Percentiles rank a stretch among this genome's conserved stretches.
phyloP scores from a whole-genome alignment of 2,888 invertebrate species.

The Drosophila vallismaia region DNA sequence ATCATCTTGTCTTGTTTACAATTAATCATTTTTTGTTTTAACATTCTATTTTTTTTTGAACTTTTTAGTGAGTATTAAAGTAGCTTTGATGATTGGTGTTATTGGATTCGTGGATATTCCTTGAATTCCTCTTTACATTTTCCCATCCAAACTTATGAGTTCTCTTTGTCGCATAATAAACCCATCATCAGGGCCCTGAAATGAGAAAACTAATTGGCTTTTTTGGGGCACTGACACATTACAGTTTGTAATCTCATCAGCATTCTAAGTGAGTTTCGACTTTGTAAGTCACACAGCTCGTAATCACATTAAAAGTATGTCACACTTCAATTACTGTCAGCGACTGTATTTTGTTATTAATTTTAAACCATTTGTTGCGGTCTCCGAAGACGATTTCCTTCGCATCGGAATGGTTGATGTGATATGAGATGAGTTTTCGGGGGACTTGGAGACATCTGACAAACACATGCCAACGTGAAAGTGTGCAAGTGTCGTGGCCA shows the following conservation, averaged over 20 bases:
- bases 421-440: conserved; percentile 6
- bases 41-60: too few species aligned
- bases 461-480: conserved; percentile 58
- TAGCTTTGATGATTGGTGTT: too few species aligned
- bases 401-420: neutral
- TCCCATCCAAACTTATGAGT: neutral
- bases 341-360: conserved; percentile 62
- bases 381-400: neutral
- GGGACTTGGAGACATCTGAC: conserved; percentile 56
- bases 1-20: too few species aligned
- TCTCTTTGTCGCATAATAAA: neutral
- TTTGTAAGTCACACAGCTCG: conserved; percentile 6
- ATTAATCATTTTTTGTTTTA: too few species aligned
- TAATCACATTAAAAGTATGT: conserved; percentile 70
- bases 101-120: neutral
- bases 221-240: conserved; percentile 25
- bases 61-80: neutral
- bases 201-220: conserved; percentile 30
- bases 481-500: conserved; percentile 56
- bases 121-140: neutral
- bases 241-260: conserved; percentile 56
- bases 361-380: conserved; percentile 56
- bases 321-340: conserved; percentile 74
- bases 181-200: conserved; percentile 3
- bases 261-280: conserved; percentile 58